A percentile compares a stretch with the other conserved stretches of the same genome.
Evolutionary conservation across 2,113 vertebrate species (phyloP).

Genomic region (Grantiella picta): DNA sequence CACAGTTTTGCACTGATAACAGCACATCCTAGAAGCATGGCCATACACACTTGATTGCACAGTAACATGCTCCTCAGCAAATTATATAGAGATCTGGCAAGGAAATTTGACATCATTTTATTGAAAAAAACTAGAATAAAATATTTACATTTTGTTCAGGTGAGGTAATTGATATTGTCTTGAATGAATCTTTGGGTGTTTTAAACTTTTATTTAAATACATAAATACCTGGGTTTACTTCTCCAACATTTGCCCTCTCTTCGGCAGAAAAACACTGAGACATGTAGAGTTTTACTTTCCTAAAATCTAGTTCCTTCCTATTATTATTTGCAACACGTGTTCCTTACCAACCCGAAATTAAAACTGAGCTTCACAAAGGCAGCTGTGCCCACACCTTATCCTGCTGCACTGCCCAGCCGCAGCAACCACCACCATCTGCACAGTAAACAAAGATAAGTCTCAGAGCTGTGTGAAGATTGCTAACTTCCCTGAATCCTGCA

Average conservation of each 20-base stretch:
- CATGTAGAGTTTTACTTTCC: not conserved
- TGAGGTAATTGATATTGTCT: not conserved
- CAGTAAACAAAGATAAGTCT: rapidly evolving
- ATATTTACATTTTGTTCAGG: not conserved
- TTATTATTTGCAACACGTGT: not conserved
- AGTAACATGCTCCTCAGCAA: not conserved
- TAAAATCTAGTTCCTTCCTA: not conserved
- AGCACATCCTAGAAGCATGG: not conserved
- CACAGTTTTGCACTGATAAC: not conserved
- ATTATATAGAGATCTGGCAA: not conserved
- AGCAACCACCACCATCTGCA: not conserved
- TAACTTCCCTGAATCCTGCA: not conserved
- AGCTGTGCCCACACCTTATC: not conserved
- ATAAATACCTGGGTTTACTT: not conserved
- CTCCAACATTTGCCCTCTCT: not conserved
- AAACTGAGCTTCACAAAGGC: not conserved
- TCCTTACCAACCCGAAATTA: not conserved
- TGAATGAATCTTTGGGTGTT: not conserved
- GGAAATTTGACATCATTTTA: not conserved
- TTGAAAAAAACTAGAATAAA: not conserved
- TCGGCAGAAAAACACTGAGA: not conserved
- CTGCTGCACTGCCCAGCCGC: not conserved
- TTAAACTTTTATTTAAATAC: not conserved
- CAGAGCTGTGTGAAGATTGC: not conserved
- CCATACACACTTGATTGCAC: not conserved